Base-by-base conservation (phyloP, 1,140 invertebrate species). In the Lamellibrachia luymesi region DNA sequence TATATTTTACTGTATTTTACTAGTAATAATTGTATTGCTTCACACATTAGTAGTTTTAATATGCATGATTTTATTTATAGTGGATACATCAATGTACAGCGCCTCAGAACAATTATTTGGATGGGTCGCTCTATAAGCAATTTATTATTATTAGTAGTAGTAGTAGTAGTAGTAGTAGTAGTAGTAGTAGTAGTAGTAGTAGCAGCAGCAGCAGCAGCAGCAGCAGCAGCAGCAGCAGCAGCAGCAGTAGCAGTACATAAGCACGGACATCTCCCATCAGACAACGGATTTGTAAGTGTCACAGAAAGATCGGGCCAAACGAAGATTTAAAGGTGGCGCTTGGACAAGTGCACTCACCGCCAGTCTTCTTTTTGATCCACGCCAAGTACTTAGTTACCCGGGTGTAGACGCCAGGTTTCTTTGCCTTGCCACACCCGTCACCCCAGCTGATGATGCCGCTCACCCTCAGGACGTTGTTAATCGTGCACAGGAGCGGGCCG, bases 401-500 rank as follows among this genome's bases (percentile, higher is more conserved):
- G 10, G 93, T 56, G 93, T 93, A 93, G 10, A 93, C 93, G 22
- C 93, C 93, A 17, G 93, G 93, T 52, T 51, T 50, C 38, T 38
- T 38, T 38, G 38, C 38, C 38, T 38, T 38, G 38, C 38, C 38
- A 50, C 93, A 93, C 25, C 93, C 93, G 89, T 51, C 56, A 1
- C 93, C 93, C 92, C 92, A 93, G 52, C 93, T 93, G 92, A 93
- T 92, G 50, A 93, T 92, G 38, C 93, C 93, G 5, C 38, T 52
- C 51, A 93, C 92, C 64, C 13, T 80, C 50, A 56, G 17, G 8
- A 22, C 6, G 38, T n/a, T n/a, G 50, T 27, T 17, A 2, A 51
- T 17, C 4, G 64, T 38, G n/a, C 92, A 92, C 92, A 92, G 49
- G 52, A 92, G 92, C 0, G 92, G 92, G 96, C 99, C 98, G 0